phyloP scores from a whole-genome alignment of 2,797 vertebrate genomes.

The Chelon auratus region DNA sequence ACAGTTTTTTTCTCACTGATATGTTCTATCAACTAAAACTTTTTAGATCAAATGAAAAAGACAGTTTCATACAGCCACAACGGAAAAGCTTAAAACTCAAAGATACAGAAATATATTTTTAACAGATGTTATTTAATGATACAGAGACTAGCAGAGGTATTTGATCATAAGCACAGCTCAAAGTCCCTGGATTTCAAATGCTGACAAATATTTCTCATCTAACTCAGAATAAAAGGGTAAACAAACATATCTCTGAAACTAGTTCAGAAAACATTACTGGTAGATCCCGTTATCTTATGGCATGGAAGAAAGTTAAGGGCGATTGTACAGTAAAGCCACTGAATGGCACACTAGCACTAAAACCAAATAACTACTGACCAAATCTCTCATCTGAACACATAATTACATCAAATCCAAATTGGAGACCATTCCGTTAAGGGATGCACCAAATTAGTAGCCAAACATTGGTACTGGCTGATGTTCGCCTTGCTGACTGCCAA shows the following conservation, averaged over 20 bases:
- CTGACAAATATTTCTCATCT: neutral
- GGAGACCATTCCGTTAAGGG: neutral
- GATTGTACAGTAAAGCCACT: neutral
- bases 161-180: slow-evolving; percentile 51
- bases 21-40: slow-evolving; percentile 47
- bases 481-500: too few relatives aligned
- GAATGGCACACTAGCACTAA: neutral
- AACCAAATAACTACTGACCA: neutral
- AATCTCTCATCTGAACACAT: neutral
- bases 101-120: slow-evolving; percentile 48
- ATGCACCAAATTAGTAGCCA: too few relatives aligned
- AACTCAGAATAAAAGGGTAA: neutral
- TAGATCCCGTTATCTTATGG: slow-evolving; percentile 13
- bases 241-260: slow-evolving; percentile 1
- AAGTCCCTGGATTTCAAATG: slow-evolving; percentile 27
- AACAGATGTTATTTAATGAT: slow-evolving; percentile 35
- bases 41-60: slow-evolving; percentile 48
- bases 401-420: neutral
- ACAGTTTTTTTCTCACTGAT: slow-evolving; percentile 59
- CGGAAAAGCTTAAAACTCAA: slow-evolving; percentile 25
- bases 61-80: slow-evolving; percentile 45
- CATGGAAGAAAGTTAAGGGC: slow-evolving; percentile 40
- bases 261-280: slow-evolving; percentile 1
- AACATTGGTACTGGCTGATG: too few relatives aligned
- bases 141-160: slow-evolving; percentile 61